Base-by-base conservation (phyloP, 2,797 vertebrate genomes). In the Protonibea diacanthus region DNA sequence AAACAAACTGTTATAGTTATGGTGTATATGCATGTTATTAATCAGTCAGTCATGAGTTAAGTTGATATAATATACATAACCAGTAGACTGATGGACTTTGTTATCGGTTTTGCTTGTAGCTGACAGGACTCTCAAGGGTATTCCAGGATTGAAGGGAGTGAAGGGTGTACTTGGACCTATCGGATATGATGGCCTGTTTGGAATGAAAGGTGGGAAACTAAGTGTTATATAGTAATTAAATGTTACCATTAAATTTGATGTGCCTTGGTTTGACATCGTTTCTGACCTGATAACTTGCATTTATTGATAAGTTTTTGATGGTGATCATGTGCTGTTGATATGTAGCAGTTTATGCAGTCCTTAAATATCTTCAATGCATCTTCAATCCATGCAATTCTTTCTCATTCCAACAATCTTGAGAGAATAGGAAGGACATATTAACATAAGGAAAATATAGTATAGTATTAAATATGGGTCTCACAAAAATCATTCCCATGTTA, bases 161-260 rank as follows among this genome's bases (percentile, higher is more conserved):
- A 81, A 1, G 33, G 93, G 93, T 27, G 0, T 3, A 1, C 27
- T 62, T 69, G 93, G 93, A 73, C 55, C 3, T 2, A 2, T 0
- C 0, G 93, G 93, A 56, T 48, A 87, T 71, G n/a, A 75, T 45
- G 92, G 93, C 4, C 0, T 0, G 1, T 63, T 27, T 81, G 92
- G 93, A 76, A 76, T 48, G 60, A 92, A 92, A 94, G 93, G 92
- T 93, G 17, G 25, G 77, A 76, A 64, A 47, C 9, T 58, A 25
- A 25, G 1, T 62, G 20, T 66, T 52, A 62, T 40, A 66, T 9
- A 33, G 11, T 11, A 64, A 52, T 52, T 2, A 9, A 57, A 23
- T 59, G 4, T 59, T 51, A 20, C 8, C 15, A 20, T 15, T 68
- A 15, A 6, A 29, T 53, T 12, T 15, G 3, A 64, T 49, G 45